phyloP scores from a whole-genome alignment of 1,140 invertebrate species.

The Lineus longissimus region DNA sequence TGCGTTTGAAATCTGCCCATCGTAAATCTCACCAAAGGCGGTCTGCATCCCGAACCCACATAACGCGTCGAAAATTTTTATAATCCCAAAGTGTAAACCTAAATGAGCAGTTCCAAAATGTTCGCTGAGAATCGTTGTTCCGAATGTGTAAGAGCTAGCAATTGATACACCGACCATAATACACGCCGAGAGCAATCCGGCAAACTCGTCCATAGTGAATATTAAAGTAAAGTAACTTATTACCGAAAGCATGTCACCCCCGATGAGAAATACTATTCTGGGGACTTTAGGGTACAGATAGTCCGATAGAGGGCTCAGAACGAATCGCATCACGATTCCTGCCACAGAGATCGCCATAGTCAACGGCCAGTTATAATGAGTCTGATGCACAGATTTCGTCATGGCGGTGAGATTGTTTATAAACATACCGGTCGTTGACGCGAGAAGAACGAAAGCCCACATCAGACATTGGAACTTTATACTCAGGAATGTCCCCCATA shows the following conservation, averaged over 20 bases:
- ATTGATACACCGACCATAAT: background rate
- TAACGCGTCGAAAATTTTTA: background rate
- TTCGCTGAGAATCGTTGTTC: background rate
- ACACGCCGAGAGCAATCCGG: background rate
- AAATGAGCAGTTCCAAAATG: background rate
- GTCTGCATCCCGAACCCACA: too few relatives aligned
- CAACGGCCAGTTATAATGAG: background rate
- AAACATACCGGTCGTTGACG: background rate
- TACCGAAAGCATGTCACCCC: background rate
- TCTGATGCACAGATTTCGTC: conserved; percentile 1
- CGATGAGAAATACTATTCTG: background rate
- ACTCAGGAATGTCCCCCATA: background rate
- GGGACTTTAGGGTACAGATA: background rate
- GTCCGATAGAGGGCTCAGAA: background rate
- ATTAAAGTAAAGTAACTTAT: background rate
- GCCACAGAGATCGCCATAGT: background rate
- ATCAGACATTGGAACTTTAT: background rate
- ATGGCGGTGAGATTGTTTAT: background rate
- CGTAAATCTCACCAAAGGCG: too few relatives aligned
- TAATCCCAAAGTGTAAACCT: background rate
- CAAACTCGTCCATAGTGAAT: background rate
- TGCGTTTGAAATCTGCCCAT: too few relatives aligned
- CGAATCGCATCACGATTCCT: background rate
- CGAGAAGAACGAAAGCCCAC: background rate
- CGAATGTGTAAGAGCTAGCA: background rate